phyloP scores from a whole-genome alignment of 2,113 vertebrate species.

The Lepidothrix coronata region DNA sequence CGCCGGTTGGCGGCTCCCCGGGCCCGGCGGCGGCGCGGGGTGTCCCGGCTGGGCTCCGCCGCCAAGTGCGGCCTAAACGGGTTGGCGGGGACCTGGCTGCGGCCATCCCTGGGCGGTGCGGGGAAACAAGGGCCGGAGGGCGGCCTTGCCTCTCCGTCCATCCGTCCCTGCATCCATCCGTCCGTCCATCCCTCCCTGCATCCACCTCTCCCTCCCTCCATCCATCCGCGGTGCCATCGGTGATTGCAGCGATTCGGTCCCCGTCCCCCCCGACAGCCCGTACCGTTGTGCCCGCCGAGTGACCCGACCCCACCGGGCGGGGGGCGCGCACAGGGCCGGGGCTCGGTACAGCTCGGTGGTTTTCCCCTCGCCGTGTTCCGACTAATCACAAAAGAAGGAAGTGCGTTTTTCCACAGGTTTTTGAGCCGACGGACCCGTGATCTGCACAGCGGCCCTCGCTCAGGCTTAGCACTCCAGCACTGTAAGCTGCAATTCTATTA shows the following conservation, averaged over 20 bases:
- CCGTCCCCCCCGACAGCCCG: neutral
- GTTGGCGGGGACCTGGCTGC: neutral
- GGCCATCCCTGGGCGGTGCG: neutral
- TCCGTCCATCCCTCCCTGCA: neutral
- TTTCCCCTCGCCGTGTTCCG: too few species aligned
- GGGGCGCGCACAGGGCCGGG: neutral
- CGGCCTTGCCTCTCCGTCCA: neutral
- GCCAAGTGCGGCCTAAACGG: neutral
- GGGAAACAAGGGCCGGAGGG: neutral
- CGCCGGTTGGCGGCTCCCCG: neutral
- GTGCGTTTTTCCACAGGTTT: neutral
- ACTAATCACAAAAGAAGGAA: neutral
- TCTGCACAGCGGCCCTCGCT: neutral
- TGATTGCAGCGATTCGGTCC: neutral
- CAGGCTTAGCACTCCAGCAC: neutral
- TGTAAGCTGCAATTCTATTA: neutral
- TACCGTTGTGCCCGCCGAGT: neutral
- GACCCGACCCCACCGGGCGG: neutral
- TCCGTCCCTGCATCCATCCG: neutral
- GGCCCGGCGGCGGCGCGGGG: neutral
- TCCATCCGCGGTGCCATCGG: too few species aligned
- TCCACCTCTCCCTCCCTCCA: accelerated
- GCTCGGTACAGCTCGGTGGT: too few species aligned
- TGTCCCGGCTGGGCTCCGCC: neutral
- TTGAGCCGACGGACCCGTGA: neutral